A percentile compares a stretch with the other conserved stretches of the same genome.
Evolutionary conservation across 2,888 invertebrate genomes (phyloP).

Genomic region (Zelleria hepariella): DNA sequence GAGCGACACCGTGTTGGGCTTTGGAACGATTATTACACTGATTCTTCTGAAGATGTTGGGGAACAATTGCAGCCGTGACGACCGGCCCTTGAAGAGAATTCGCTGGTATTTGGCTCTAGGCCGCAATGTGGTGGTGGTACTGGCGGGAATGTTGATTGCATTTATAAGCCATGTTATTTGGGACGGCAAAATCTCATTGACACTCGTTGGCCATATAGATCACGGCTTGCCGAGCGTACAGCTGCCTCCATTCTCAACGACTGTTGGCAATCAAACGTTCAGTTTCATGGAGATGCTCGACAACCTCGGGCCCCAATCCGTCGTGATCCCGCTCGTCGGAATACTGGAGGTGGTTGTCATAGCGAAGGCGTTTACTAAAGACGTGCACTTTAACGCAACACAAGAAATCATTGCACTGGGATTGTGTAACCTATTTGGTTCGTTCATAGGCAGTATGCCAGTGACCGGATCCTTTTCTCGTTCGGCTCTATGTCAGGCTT

Average conservation of each 20-base stretch:
- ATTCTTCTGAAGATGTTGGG: conserved; percentile 57
- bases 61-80: background rate
- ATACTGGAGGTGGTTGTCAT: conserved; percentile 75
- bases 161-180: conserved; percentile 38
- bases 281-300: conserved; percentile 68
- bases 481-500: conserved; percentile 87
- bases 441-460: conserved; percentile 85
- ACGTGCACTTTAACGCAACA: conserved; percentile 76
- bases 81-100: conserved; percentile 16
- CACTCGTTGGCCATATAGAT: conserved; percentile 21
- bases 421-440: conserved; percentile 81
- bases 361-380: conserved; percentile 74
- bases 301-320: conserved; percentile 60
- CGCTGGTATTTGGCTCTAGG: conserved; percentile 71
- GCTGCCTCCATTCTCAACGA: conserved; percentile 53
- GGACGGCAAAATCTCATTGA: conserved; percentile 61
- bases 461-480: conserved; percentile 83
- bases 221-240: background rate
- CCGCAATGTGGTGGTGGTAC: conserved; percentile 79
- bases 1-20: conserved; percentile 74
- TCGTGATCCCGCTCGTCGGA: conserved; percentile 72
- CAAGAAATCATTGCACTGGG: conserved; percentile 85
- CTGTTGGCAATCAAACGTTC: conserved; percentile 57
- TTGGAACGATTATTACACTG: conserved; percentile 67
- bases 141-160: conserved; percentile 74